Conservation (phyloP, 2,113 vertebrate genomes). For the Tiliqua scincoides region DNA sequence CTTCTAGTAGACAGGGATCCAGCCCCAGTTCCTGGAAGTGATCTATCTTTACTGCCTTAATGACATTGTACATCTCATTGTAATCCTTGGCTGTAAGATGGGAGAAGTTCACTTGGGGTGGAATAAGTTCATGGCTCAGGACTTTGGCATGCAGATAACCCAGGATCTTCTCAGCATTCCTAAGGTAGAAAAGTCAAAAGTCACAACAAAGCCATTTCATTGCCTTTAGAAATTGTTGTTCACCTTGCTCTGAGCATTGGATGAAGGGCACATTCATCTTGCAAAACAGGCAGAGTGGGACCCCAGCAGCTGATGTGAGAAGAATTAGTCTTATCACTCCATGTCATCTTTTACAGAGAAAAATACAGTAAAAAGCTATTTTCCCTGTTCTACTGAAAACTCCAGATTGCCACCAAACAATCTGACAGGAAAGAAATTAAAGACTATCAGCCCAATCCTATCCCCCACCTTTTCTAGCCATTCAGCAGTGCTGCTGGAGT, state of each 20-base stretch:
- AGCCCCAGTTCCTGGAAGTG: constrained; percentile 88
- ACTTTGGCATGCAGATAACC: constrained; percentile 88
- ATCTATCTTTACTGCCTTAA: constrained; percentile 91
- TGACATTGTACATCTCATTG: constrained; percentile 92
- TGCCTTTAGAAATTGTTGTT: background rate
- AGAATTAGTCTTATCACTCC: background rate
- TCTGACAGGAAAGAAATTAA: background rate
- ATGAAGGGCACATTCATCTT: background rate
- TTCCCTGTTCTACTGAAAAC: background rate
- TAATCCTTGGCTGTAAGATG: constrained; percentile 93
- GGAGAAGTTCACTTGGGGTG: constrained; percentile 96
- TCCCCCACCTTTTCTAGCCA: too few species aligned
- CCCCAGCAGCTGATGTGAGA: background rate
- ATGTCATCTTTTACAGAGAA: background rate
- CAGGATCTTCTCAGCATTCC: constrained; percentile 95
- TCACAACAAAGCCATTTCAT: background rate
- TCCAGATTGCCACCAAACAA: background rate
- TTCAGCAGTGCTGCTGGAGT: too few species aligned
- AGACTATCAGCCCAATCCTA: background rate
- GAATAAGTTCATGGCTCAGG: constrained; percentile 93
- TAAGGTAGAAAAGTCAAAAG: constrained; percentile 57
- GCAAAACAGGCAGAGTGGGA: background rate
- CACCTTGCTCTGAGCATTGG: background rate
- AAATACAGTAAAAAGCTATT: background rate
- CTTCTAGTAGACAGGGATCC: constrained; percentile 90